phyloP scores from a whole-genome alignment of 2,888 invertebrate genomes.

The Tachina lurida region DNA sequence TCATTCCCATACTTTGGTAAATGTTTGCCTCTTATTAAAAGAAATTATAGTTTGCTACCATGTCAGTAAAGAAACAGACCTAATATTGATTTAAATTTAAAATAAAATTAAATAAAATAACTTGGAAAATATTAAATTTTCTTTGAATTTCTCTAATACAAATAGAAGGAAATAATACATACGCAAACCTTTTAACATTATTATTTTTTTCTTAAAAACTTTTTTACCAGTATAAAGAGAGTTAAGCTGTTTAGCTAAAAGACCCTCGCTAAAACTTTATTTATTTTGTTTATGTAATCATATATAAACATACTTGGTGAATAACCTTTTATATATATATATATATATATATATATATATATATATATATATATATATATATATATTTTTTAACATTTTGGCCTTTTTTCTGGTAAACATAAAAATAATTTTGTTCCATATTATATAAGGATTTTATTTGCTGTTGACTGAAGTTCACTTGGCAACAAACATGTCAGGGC shows the following conservation, averaged over 20 bases:
- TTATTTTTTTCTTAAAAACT: not conserved
- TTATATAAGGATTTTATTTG: not conserved
- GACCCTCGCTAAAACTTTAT: not conserved
- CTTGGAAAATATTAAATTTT: too few species aligned
- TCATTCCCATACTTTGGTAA: too few species aligned
- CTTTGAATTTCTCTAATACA: too few species aligned
- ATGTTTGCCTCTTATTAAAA: too few species aligned
- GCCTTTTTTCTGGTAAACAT: not conserved
- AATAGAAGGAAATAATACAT: too few species aligned
- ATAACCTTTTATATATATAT: not conserved
- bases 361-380: not conserved
- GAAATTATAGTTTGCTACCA: too few species aligned
- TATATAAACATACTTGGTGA: not conserved
- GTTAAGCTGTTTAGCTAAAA: not conserved
- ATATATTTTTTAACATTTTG: not conserved
- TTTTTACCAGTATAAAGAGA: not conserved
- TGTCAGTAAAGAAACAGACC: too few species aligned
- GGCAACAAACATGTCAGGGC: not conserved
- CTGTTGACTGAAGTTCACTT: not conserved
- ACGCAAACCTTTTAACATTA: not conserved
- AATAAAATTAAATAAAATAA: too few species aligned
- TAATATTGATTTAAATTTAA: too few species aligned
- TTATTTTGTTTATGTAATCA: not conserved
- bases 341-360: not conserved
- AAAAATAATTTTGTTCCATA: not conserved